Percentiles rank a stretch among this genome's conserved stretches.
These are phyloP conservation scores for Cybosia mesomella DNA, from an alignment of 2,888 invertebrate genomes.

Conservation along the genomic window DNA sequence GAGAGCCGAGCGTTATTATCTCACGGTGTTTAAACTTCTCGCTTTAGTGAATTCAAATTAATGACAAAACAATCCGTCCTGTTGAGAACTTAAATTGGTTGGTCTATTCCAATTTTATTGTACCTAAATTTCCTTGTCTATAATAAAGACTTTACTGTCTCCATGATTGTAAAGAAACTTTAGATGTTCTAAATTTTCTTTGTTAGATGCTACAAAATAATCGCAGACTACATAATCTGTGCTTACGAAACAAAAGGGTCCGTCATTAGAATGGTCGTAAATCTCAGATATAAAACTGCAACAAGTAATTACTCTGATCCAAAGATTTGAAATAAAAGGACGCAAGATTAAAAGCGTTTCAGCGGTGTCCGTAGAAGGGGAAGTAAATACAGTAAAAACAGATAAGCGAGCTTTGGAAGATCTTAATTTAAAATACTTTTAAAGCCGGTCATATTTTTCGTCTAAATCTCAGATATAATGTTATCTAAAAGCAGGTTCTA, in stretches of 20 bases:
- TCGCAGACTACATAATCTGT: constrained; percentile 30
- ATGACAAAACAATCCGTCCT: constrained; percentile 37
- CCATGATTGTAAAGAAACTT: constrained; percentile 28
- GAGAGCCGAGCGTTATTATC: constrained; percentile 21
- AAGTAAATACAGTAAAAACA: constrained; percentile 60
- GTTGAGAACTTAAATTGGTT: constrained; percentile 45
- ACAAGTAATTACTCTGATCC: constrained; percentile 53
- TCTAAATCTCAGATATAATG: constrained; percentile 51
- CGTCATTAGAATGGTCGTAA: constrained; percentile 46
- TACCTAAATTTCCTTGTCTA: constrained; percentile 35
- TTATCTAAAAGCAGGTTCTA: constrained; percentile 70
- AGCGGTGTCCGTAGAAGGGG: constrained; percentile 51
- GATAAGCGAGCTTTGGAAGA: constrained; percentile 54
- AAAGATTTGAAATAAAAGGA: constrained; percentile 54
- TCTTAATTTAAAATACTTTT: constrained; percentile 59
- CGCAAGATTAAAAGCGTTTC: constrained; percentile 54
- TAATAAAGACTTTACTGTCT: constrained; percentile 34
- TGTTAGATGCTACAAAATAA: constrained; percentile 32
- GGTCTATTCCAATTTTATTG: constrained; percentile 32
- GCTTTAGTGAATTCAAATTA: constrained; percentile 34
- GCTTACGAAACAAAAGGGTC: constrained; percentile 39
- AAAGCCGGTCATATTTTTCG: constrained; percentile 58
- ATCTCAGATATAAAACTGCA: constrained; percentile 53
- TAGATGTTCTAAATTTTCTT: constrained; percentile 23
- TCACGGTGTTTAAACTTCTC: constrained; percentile 28